Conservation (phyloP, 2,113 vertebrate species). For the Cynocephalus volans region DNA sequence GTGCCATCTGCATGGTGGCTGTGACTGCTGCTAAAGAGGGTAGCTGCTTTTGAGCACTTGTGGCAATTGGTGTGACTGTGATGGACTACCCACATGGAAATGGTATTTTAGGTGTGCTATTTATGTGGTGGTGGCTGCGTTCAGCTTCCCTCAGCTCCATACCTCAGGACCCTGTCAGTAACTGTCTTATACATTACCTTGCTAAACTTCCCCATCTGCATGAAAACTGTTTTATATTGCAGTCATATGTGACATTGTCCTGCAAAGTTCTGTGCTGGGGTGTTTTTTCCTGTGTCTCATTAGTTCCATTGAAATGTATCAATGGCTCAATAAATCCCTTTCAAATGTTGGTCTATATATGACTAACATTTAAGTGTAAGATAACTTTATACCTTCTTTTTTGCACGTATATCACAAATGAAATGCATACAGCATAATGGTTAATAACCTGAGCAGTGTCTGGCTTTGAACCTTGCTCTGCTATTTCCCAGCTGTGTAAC, state of each 20-base stretch:
- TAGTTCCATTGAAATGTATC: conserved; percentile 8
- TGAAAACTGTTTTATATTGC: not conserved
- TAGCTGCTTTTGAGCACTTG: too few species aligned
- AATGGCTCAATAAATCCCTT: not conserved
- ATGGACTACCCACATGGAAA: too few species aligned
- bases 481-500: not conserved
- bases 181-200: not conserved
- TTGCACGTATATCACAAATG: not conserved
- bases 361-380: conserved; percentile 29
- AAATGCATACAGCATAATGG: not conserved
- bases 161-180: not conserved
- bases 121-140: too few species aligned
- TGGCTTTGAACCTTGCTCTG: not conserved
- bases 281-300: not conserved
- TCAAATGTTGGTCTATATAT: not conserved
- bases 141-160: too few species aligned
- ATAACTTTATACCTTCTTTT: not conserved
- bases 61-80: too few species aligned
- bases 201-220: not conserved
- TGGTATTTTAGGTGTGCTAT: too few species aligned
- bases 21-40: too few species aligned
- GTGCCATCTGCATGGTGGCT: too few species aligned
- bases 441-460: not conserved
- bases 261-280: not conserved
- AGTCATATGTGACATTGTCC: not conserved